Percentiles rank a stretch among this genome's conserved stretches.
These are phyloP conservation scores for Cataglyphis livida DNA, from an alignment of 2,888 invertebrate species.

Conservation along the genomic window DNA sequence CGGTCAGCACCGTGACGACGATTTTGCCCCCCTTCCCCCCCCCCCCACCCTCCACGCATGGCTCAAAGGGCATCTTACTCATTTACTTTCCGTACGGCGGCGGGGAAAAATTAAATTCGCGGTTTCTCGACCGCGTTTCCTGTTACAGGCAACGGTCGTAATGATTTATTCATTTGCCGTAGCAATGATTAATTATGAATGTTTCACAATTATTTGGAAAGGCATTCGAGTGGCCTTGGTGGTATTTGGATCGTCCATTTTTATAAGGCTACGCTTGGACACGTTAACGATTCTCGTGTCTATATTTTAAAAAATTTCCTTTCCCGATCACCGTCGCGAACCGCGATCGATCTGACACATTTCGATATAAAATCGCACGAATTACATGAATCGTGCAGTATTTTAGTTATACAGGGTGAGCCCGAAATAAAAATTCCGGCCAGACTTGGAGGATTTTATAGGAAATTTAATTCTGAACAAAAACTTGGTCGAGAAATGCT, in stretches of 20 bases:
- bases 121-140: constrained; percentile 73
- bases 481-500: too few relatives aligned
- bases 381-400: neutral
- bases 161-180: constrained; percentile 56
- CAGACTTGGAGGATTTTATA: too few relatives aligned
- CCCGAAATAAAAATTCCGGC: too few relatives aligned
- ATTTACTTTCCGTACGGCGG: constrained; percentile 47
- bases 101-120: constrained; percentile 70
- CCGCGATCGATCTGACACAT: neutral
- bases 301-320: neutral
- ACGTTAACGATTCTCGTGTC: neutral
- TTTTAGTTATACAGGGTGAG: neutral
- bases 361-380: too few relatives aligned
- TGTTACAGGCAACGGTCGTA: constrained; percentile 52
- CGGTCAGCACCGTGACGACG: constrained; percentile 62
- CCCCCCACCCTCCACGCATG: neutral
- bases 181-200: constrained; percentile 61
- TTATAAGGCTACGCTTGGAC: neutral
- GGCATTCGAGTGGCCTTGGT: neutral
- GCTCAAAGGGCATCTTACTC: constrained; percentile 65
- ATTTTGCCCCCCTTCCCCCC: neutral
- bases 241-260: neutral
- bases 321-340: neutral
- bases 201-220: constrained; percentile 49
- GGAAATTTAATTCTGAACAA: too few relatives aligned